phyloP scores from a whole-genome alignment of 2,888 invertebrate species.

The Aspidapion aeneum region DNA sequence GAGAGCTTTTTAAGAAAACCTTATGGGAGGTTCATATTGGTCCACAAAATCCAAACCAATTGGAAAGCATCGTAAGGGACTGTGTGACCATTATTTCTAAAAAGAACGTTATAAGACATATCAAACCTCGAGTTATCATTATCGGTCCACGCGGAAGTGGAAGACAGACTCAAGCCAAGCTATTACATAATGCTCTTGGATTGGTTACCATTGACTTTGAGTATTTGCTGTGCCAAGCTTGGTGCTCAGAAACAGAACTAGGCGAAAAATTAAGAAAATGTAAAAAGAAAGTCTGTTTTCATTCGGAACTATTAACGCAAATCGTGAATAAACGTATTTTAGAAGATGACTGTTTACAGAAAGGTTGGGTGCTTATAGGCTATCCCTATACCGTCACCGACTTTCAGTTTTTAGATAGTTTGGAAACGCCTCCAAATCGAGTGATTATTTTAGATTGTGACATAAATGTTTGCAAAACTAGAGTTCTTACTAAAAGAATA shows the following conservation, averaged over 20 bases:
- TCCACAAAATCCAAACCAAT: constrained; percentile 11
- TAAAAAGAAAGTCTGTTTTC: constrained; percentile 41
- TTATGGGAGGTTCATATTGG: constrained; percentile 26
- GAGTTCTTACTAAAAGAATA: constrained; percentile 36
- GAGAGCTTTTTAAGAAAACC: constrained; percentile 43
- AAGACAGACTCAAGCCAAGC: constrained; percentile 52
- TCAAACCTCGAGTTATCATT: constrained; percentile 57
- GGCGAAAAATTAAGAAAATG: constrained; percentile 40
- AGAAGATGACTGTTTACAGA: constrained; percentile 54
- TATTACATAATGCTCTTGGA: constrained; percentile 53
- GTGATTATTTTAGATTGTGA: constrained; percentile 46
- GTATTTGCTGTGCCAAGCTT: constrained; percentile 52
- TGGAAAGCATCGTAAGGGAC: constrained; percentile 42
- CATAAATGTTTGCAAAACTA: constrained; percentile 41
- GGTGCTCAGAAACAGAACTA: constrained; percentile 42
- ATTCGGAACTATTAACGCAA: constrained; percentile 42
- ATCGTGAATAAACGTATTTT: constrained; percentile 48
- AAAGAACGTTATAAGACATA: constrained; percentile 47
- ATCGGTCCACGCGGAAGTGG: constrained; percentile 60
- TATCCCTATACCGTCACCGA: constrained; percentile 57
- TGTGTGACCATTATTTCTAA: constrained; percentile 43
- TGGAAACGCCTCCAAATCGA: constrained; percentile 59
- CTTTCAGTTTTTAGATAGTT: constrained; percentile 56
- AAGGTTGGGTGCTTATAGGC: constrained; percentile 62
- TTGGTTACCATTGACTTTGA: constrained; percentile 57